Percentiles rank a stretch among this genome's conserved stretches.
These are phyloP conservation scores for Bombus vancouverensis DNA, from an alignment of 1,140 invertebrate genomes.

Conservation along the genomic window DNA sequence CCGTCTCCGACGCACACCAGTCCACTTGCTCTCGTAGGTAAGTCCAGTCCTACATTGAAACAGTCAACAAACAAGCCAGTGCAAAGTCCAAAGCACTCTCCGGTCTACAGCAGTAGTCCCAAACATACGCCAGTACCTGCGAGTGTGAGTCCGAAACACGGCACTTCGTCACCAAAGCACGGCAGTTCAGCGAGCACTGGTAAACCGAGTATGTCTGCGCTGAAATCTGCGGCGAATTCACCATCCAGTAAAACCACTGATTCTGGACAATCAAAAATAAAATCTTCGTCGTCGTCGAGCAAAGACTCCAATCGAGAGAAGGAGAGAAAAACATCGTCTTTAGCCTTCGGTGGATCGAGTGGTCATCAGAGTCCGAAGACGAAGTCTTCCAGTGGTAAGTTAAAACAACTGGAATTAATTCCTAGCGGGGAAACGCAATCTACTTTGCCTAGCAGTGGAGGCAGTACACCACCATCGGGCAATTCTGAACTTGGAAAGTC, in stretches of 20 bases:
- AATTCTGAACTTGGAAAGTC: slow-evolving; percentile 83
- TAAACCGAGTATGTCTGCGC: slow-evolving; percentile 93
- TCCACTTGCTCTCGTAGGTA: slow-evolving; percentile 83
- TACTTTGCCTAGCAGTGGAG: slow-evolving; percentile 54
- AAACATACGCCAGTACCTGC: slow-evolving; percentile 85
- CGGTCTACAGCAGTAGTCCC: slow-evolving; percentile 89
- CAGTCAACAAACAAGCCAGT: slow-evolving; percentile 83
- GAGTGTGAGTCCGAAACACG: slow-evolving; percentile 87
- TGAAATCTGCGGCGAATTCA: slow-evolving; percentile 90
- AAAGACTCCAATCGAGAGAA: slow-evolving; percentile 84
- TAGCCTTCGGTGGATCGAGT: slow-evolving; percentile 81
- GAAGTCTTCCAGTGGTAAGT: slow-evolving; percentile 86
- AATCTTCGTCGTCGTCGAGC: slow-evolving; percentile 76
- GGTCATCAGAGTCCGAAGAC: slow-evolving; percentile 86
- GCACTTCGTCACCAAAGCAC: slow-evolving; percentile 90
- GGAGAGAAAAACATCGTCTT: slow-evolving; percentile 85
- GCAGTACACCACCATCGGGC: slow-evolving; percentile 83
- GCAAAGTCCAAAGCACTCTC: slow-evolving; percentile 89
- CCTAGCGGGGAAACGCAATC: slow-evolving; percentile 70
- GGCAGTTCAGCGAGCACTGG: slow-evolving; percentile 87
- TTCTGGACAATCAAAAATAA: slow-evolving; percentile 66
- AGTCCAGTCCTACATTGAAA: slow-evolving; percentile 85
- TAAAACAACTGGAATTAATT: slow-evolving; percentile 87
- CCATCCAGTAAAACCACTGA: slow-evolving; percentile 78
- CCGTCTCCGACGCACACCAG: slow-evolving; percentile 87